A percentile compares a stretch with the other conserved stretches of the same genome.
These are phyloP conservation scores for Athene noctua DNA, from an alignment of 2,113 vertebrate species.

Conservation along the genomic window DNA sequence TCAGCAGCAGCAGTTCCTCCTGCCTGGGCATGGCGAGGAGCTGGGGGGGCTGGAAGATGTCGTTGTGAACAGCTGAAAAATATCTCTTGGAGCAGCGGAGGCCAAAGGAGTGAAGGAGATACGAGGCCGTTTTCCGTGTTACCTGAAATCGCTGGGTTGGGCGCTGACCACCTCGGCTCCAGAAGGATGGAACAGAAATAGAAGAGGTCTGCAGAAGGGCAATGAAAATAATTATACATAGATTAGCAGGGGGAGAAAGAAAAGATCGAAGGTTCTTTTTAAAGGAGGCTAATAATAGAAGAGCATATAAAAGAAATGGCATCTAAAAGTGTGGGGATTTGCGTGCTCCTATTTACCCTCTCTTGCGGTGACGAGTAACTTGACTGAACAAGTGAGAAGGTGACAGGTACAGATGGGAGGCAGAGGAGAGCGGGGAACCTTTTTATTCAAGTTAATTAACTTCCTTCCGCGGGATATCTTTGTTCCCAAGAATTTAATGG, in stretches of 20 bases:
- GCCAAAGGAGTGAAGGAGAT: background rate
- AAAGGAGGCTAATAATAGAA: conserved; percentile 48
- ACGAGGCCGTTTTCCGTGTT: background rate
- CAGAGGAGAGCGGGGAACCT: background rate
- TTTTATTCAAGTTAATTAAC: conserved; percentile 8
- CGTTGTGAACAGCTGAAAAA: background rate
- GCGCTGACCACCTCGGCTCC: background rate
- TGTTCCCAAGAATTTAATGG: background rate
- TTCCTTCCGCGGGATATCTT: background rate
- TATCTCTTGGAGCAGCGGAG: background rate
- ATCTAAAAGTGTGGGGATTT: background rate
- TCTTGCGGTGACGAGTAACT: background rate
- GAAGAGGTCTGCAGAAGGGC: conserved; percentile 50
- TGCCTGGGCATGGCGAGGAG: background rate
- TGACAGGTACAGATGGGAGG: background rate
- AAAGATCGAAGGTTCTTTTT: conserved; percentile 17
- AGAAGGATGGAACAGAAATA: conserved; percentile 1
- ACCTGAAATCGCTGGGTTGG: background rate
- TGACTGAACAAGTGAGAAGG: background rate
- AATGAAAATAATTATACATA: conserved; percentile 37
- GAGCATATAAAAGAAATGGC: conserved; percentile 29
- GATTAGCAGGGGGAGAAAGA: background rate
- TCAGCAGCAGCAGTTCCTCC: background rate
- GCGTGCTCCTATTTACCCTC: conserved; percentile 13
- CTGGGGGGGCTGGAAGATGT: background rate